Percentiles rank a stretch among this genome's conserved stretches.
Conservation (phyloP, 2,113 vertebrate species). For the Callorhinus ursinus region DNA sequence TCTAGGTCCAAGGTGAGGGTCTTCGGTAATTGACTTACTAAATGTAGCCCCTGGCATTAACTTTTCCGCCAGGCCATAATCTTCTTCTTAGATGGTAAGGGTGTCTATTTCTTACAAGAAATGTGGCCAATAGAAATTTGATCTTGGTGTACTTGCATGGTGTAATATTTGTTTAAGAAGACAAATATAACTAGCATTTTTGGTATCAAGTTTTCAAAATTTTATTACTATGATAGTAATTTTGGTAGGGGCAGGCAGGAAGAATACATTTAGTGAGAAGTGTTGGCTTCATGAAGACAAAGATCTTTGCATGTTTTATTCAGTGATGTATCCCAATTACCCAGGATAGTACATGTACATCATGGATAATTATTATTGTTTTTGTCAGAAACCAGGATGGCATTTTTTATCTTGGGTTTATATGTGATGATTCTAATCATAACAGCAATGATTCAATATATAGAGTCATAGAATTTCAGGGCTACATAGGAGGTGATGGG, state of each 20-base stretch:
- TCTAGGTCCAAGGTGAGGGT: background rate
- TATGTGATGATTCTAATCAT: background rate
- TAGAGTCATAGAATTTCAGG: background rate
- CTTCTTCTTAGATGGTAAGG: background rate
- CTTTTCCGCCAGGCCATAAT: background rate
- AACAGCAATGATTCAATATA: background rate
- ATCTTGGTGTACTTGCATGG: background rate
- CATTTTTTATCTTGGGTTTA: conserved; percentile 1
- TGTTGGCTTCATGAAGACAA: background rate
- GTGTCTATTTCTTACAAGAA: background rate
- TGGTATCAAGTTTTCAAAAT: background rate
- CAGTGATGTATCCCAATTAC: background rate
- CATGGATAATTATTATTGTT: background rate
- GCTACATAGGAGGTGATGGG: background rate
- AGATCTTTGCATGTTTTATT: background rate
- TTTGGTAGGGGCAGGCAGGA: background rate
- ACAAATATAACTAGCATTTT: background rate
- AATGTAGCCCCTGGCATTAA: background rate
- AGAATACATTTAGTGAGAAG: background rate
- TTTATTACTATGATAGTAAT: background rate
- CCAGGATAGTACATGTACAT: background rate
- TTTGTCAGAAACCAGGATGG: background rate
- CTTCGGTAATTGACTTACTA: background rate
- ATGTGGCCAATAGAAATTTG: background rate
- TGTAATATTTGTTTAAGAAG: background rate